Evolutionary conservation across 1,140 invertebrate species (phyloP).

Genomic region (Amyelois transitella): DNA sequence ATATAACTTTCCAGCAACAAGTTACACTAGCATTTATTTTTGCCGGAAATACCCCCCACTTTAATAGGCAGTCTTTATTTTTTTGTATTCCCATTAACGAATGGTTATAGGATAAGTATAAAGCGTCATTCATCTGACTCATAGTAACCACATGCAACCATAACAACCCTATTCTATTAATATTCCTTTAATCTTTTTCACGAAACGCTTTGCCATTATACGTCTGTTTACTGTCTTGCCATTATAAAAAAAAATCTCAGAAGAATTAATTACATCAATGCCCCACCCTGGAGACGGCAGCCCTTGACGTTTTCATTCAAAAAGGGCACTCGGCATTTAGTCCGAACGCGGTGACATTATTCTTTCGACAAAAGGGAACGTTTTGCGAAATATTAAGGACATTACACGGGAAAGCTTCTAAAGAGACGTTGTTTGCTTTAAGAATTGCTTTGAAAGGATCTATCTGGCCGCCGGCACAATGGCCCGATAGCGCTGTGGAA

Average conservation of each 20-base stretch:
- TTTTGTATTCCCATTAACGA: too few species aligned
- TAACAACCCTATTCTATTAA: too few species aligned
- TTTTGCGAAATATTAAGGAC: constrained; percentile 27
- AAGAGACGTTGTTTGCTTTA: constrained; percentile 17
- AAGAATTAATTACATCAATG: neutral
- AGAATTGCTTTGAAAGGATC: constrained; percentile 11
- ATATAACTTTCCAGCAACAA: too few species aligned
- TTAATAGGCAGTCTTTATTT: too few species aligned
- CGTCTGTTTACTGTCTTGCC: too few species aligned
- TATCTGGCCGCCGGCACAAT: constrained; percentile 16
- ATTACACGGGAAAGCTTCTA: constrained; percentile 29
- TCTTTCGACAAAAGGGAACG: constrained; percentile 8
- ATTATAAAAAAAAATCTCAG: neutral
- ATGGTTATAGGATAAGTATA: too few species aligned
- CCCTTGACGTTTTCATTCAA: neutral
- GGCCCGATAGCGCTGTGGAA: constrained; percentile 13
- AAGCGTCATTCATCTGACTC: too few species aligned
- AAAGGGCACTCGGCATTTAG: constrained; percentile 4
- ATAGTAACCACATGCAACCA: too few species aligned
- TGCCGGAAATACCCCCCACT: too few species aligned
- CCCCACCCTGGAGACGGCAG: neutral
- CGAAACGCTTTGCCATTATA: too few species aligned
- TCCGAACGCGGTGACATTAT: constrained; percentile 2
- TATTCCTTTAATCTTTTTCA: too few species aligned
- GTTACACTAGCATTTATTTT: too few species aligned